phyloP scores from a whole-genome alignment of 2,113 vertebrate species.

The Heterotilapia buettikoferi region DNA sequence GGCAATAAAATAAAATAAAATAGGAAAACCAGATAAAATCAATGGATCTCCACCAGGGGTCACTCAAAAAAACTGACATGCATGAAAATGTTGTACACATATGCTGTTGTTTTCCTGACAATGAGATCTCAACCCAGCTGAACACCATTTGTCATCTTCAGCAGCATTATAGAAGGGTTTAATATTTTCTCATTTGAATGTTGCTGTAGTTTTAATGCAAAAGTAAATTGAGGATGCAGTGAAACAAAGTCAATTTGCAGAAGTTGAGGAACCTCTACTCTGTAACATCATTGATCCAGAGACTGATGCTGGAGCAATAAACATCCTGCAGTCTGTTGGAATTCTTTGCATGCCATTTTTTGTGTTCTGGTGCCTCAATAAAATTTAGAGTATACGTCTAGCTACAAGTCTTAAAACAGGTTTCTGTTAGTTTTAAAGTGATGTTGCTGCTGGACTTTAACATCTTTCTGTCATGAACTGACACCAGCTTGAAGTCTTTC shows the following conservation, averaged over 20 bases:
- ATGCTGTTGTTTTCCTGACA: not conserved
- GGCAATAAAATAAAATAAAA: not conserved
- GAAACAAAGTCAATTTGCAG: not conserved
- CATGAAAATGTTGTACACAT: not conserved
- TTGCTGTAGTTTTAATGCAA: not conserved
- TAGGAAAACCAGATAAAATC: not conserved
- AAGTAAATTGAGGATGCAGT: not conserved
- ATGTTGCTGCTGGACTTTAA: not conserved
- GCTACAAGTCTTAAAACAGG: not conserved
- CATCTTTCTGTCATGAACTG: not conserved
- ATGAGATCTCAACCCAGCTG: not conserved
- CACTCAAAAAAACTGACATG: not conserved
- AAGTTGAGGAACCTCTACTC: not conserved
- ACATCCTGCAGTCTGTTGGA: not conserved
- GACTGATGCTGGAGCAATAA: fast-evolving
- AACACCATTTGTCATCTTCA: not conserved
- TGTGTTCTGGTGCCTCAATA: not conserved
- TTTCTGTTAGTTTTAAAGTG: not conserved
- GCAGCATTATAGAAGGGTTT: not conserved
- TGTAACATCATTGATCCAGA: not conserved
- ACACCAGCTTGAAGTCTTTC: not conserved
- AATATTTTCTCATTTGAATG: not conserved
- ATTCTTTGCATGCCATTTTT: not conserved
- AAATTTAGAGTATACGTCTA: not conserved
- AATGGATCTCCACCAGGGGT: not conserved